phyloP scores from a whole-genome alignment of 2,888 invertebrate genomes.

The Andrena trimmerana region DNA sequence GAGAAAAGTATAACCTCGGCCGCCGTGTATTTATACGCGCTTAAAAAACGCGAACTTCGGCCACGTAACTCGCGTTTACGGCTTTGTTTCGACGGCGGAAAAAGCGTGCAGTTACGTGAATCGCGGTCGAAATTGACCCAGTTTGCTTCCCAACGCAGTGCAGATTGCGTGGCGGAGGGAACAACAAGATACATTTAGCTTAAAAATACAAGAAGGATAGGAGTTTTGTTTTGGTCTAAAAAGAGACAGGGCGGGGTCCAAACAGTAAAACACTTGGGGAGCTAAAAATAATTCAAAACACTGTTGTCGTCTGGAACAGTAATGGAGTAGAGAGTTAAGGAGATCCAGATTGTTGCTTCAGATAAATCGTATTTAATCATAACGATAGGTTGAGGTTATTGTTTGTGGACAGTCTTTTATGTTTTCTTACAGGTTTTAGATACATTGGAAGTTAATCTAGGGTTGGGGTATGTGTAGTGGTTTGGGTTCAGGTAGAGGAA shows the following conservation, averaged over 20 bases:
- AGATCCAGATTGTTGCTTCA: too few species aligned
- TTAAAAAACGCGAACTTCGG: conserved; percentile 1
- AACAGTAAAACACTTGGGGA: not conserved
- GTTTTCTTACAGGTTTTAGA: too few species aligned
- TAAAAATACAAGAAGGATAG: not conserved
- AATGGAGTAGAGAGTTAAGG: too few species aligned
- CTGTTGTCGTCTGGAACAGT: not conserved
- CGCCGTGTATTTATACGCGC: conserved; percentile 1
- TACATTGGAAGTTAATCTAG: too few species aligned
- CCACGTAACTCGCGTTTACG: conserved; percentile 6
- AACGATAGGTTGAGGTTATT: too few species aligned
- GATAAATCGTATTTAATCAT: too few species aligned
- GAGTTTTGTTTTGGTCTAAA: not conserved
- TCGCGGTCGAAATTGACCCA: conserved; percentile 27
- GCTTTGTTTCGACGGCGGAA: not conserved
- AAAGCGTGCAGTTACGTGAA: not conserved
- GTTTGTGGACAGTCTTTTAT: too few species aligned
- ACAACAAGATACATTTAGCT: not conserved
- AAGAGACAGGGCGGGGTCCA: not conserved
- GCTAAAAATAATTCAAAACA: not conserved
- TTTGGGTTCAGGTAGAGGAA: too few species aligned
- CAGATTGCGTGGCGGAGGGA: not conserved
- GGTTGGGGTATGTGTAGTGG: too few species aligned
- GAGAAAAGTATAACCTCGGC: conserved; percentile 24
- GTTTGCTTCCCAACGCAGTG: not conserved